Conservation (phyloP, 2,888 invertebrate genomes). For the Temnothorax unifasciatus region DNA sequence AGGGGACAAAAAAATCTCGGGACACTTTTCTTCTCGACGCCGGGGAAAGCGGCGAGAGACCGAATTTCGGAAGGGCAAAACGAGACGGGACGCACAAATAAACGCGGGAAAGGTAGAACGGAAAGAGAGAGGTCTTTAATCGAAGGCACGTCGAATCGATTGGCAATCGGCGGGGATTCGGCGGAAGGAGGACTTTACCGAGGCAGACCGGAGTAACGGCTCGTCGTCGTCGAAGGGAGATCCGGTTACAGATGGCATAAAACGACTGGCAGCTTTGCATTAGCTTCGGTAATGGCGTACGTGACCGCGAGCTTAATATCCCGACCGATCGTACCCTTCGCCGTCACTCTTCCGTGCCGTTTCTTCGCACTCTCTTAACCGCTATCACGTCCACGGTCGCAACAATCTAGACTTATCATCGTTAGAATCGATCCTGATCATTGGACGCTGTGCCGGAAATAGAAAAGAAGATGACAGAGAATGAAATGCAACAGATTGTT, state of each 20-base stretch:
- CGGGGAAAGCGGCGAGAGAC: constrained; percentile 51
- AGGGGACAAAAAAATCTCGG: constrained; percentile 72
- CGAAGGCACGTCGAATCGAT: constrained; percentile 78
- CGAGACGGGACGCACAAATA: constrained; percentile 25
- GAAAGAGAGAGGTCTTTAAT: constrained; percentile 68
- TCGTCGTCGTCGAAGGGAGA: constrained; percentile 76
- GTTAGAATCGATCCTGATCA: constrained; percentile 15
- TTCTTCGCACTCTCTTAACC: constrained; percentile 37
- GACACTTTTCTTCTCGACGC: constrained; percentile 72
- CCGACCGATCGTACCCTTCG: constrained; percentile 72
- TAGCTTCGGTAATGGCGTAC: constrained; percentile 83
- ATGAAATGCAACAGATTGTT: neutral
- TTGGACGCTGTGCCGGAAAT: constrained; percentile 44
- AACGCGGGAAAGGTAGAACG: constrained; percentile 24
- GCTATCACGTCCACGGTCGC: constrained; percentile 1
- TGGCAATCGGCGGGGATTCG: constrained; percentile 59
- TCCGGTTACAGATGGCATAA: constrained; percentile 82
- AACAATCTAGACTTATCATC: constrained; percentile 43
- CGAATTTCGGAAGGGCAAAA: neutral
- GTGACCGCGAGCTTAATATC: constrained; percentile 82
- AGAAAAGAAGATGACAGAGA: constrained; percentile 28
- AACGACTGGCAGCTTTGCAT: constrained; percentile 83
- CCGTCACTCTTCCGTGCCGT: constrained; percentile 58
- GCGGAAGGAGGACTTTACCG: constrained; percentile 34
- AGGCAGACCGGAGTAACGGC: constrained; percentile 63